A percentile compares a stretch with the other conserved stretches of the same genome.
Conservation (phyloP, 2,113 vertebrate species). For the Notiomystis cincta region DNA sequence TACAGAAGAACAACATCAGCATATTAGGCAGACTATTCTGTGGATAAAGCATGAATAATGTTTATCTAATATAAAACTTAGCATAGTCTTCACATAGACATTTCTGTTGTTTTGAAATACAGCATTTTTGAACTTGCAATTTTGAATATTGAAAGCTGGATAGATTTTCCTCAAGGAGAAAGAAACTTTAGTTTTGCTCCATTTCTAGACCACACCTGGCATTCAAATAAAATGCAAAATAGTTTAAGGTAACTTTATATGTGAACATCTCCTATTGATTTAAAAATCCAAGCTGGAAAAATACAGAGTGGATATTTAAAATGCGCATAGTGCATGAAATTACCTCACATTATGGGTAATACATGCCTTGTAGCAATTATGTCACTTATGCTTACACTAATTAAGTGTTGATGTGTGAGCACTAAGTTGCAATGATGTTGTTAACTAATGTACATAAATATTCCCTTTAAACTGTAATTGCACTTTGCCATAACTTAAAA, state of each 20-base stretch:
- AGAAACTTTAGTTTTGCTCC: not conserved
- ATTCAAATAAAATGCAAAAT: not conserved
- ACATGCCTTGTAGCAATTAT: conserved; percentile 83
- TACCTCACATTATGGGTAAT: conserved; percentile 79
- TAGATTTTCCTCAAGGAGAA: not conserved
- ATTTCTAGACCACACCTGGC: not conserved
- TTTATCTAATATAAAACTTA: not conserved
- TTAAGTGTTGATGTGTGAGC: conserved; percentile 83
- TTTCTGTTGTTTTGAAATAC: not conserved
- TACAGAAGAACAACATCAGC: not conserved
- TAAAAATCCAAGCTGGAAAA: conserved; percentile 69
- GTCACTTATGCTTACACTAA: conserved; percentile 81
- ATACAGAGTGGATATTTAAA: conserved; percentile 76
- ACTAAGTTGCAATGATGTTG: conserved; percentile 79
- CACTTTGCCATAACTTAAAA: conserved; percentile 69
- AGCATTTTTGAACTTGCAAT: not conserved
- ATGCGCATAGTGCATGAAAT: conserved; percentile 80
- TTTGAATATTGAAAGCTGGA: not conserved
- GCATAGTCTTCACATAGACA: not conserved
- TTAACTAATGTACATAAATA: conserved; percentile 85
- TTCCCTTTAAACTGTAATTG: conserved; percentile 80
- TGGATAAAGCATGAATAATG: not conserved
- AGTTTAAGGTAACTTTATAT: conserved; percentile 30
- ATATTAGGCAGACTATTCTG: not conserved
- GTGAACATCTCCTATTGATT: conserved; percentile 69